Base-by-base conservation (phyloP, 2,888 invertebrate genomes). In the Cyrtodaria siliqua region DNA sequence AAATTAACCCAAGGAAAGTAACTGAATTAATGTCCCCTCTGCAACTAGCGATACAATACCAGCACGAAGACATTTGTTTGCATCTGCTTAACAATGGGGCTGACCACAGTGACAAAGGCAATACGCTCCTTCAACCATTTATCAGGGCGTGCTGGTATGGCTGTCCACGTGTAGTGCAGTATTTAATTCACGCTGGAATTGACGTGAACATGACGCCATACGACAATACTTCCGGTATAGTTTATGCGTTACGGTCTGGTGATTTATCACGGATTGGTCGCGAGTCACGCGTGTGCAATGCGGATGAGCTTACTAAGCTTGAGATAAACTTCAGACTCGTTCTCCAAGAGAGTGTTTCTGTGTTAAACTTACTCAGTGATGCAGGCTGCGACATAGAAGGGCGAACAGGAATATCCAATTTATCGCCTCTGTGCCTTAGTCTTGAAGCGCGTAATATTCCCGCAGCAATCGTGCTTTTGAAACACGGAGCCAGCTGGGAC, bases 401-500 rank as follows among this genome's bases (percentile, higher is more conserved):
- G 3, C 23, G 12, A n/a, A 23, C 57, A 2, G 40, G 38, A 18
- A 26, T 26, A 1, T 2, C 9, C 20, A 14, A 53, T 2, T n/a
- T 23, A 2, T 33, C 63, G 24, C 62, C 68, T 27, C 44, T 75
- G 24, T 27, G 24, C 1, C 24, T 38, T 23, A 38, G 56, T 40
- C 33, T 75, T 2, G 59, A 55, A 23, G 27, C 40, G 6, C 27
- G 33, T 16, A 75, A 75, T 47, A 63, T 75, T 2, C 64, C 75
- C 1, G 63, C 53, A 38, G 68, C 59, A 29, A 64, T 69, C 29
- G 57, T 69, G 2, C 47, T 75, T 12, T 63, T 75, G 2, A 75
- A 63, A 23, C 75, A 75, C 57, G 75, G 75, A 2, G 75, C 69
- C 8, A 26, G 12, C 12, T 64, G 63, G 63, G 49, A 69, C 40